These are phyloP conservation scores for Myanophis thanlyinensis DNA, from an alignment of 2,113 vertebrate genomes.

Conservation along the genomic window DNA sequence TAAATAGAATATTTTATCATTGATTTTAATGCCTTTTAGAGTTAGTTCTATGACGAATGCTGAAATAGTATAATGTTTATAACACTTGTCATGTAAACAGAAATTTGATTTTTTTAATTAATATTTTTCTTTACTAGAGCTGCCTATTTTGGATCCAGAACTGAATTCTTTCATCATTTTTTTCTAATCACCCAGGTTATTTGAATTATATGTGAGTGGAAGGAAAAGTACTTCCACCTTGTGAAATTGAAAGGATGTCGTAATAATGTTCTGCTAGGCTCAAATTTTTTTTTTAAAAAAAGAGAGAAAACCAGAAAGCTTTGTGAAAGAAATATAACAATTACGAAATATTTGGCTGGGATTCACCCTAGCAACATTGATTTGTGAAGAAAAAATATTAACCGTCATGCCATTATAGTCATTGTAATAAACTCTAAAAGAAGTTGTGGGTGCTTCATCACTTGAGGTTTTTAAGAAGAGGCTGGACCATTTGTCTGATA, in stretches of 20 bases:
- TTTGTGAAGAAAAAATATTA: neutral
- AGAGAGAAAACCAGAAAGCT: neutral
- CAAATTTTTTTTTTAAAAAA: neutral
- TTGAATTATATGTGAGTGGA: neutral
- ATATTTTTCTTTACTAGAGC: neutral
- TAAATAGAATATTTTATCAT: neutral
- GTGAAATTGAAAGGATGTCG: neutral
- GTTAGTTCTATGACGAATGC: neutral
- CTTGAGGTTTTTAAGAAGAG: too few species aligned
- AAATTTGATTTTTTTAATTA: neutral
- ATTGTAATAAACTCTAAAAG: neutral
- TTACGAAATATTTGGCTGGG: neutral
- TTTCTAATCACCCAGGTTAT: neutral
- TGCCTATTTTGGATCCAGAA: neutral
- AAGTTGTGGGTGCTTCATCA: too few species aligned
- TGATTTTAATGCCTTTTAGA: neutral
- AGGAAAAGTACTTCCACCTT: neutral
- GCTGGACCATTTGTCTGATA: too few species aligned
- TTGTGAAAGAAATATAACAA: neutral
- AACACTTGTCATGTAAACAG: neutral
- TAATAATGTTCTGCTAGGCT: neutral
- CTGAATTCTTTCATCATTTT: neutral
- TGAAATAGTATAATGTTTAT: neutral
- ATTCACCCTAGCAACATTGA: neutral
- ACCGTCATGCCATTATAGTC: neutral